Evolutionary conservation across 2,888 invertebrate species (phyloP).

Genomic region (Thelaira solivaga): DNA sequence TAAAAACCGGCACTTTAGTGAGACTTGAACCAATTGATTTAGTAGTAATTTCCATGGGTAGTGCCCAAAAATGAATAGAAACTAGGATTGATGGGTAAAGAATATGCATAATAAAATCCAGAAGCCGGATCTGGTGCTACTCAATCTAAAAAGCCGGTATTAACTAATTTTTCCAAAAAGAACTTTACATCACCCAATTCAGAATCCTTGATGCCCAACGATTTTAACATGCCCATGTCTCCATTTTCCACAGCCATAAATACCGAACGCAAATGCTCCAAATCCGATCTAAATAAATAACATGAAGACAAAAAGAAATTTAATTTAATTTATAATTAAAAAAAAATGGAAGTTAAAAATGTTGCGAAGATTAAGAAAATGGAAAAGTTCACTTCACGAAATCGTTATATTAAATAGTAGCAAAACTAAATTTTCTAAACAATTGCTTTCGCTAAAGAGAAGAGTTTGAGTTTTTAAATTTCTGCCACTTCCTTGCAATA

Average conservation of each 20-base stretch:
- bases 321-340: not conserved
- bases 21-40: constrained; percentile 53
- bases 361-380: too few species aligned
- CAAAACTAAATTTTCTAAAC: too few species aligned
- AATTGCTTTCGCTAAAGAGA: too few species aligned
- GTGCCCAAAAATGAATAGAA: constrained; percentile 83
- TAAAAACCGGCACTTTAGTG: too few species aligned
- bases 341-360: too few species aligned
- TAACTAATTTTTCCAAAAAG: constrained; percentile 96
- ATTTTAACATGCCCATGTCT: constrained; percentile 94
- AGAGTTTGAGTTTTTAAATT: too few species aligned
- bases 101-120: constrained; percentile 83
- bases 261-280: constrained; percentile 94
- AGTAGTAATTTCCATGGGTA: constrained; percentile 79
- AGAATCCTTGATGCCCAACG: constrained; percentile 95
- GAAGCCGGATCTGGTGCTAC: constrained; percentile 85
- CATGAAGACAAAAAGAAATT: not conserved
- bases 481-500: too few species aligned
- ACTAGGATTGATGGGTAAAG: constrained; percentile 83
- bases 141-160: constrained; percentile 97
- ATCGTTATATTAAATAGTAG: too few species aligned
- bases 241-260: constrained; percentile 98
- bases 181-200: constrained; percentile 96
- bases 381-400: too few species aligned
- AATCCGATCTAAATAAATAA: constrained; percentile 85